Base-by-base conservation (phyloP, 1,140 invertebrate genomes). In the Drosophila pandora region DNA sequence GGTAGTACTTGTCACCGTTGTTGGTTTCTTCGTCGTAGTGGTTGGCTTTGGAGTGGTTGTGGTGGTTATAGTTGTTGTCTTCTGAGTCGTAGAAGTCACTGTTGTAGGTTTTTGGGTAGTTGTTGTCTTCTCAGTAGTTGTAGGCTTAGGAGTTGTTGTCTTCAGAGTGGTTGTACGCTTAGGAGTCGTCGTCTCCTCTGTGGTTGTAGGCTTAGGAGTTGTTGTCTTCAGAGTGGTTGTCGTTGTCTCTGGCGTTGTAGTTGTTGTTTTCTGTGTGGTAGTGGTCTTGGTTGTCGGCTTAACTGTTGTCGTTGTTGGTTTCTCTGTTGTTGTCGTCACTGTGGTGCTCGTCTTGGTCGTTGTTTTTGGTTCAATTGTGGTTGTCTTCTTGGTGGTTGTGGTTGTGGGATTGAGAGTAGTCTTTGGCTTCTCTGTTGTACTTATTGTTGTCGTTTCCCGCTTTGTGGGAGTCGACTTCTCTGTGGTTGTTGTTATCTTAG, bases 11-110 rank as follows among this genome's bases (percentile, higher is more conserved):
- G 21, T 3, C 9, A 10, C 2, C 8, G 43, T 47, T 47, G 43
- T 47, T 22, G 43, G 9, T 23, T 47, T 47, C 43, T 47, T 5
- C 0, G 43, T 47, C 2, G 71, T 25, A 21, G 41, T 43, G 2
- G 41, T 21, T 43, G 54, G 23, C n/a, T 30, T 17, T 1, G 60
- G 25, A n/a, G 64, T 50, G 47, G 54, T 53, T 5, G 54, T 50
- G 23, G 59, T 7, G 0, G 34, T 50, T 7, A 32, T 43, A 4
- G 45, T 48, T 4, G 53, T 49, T 49, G 58, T 10, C 2, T 45
- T 32, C 21, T 13, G 34, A 3, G 45, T 50, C 6, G 32, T 64
- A 1, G 43, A 30, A 2, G 32, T 48, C 34, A 12, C 23, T n/a
- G 34, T 37, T 28, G 25, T 7, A 28, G 34, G 10, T 37, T 37